Percentiles rank a stretch among this genome's conserved stretches.
These are phyloP conservation scores for Acanthaster planci DNA, from an alignment of 35 echinoderm and acorn worm species.

Conservation along the genomic window DNA sequence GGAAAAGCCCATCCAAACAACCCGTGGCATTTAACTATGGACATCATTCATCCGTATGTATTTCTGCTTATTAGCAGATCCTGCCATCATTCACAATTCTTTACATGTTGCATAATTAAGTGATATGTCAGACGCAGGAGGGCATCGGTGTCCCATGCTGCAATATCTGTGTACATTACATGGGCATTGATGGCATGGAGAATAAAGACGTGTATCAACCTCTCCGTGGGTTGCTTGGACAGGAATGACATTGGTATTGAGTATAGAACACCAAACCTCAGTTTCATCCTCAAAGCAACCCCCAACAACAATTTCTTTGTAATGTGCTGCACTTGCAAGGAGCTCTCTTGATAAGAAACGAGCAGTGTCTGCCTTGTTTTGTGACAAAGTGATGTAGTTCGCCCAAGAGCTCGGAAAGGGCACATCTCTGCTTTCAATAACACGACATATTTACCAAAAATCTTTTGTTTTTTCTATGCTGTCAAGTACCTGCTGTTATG, in stretches of 20 bases:
- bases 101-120: background rate
- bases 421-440: background rate
- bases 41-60: background rate
- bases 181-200: constrained; percentile 20
- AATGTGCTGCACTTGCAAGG: constrained; percentile 31
- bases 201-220: background rate
- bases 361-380: background rate
- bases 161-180: background rate
- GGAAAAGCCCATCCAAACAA: background rate
- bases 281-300: constrained; percentile 16
- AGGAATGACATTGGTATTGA: constrained; percentile 20
- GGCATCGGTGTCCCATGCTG: background rate
- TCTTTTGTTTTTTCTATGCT: background rate
- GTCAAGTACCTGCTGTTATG: constrained; percentile 25
- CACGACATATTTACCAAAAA: background rate
- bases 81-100: background rate
- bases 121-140: background rate
- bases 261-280: constrained; percentile 14
- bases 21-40: background rate
- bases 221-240: constrained; percentile 40
- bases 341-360: background rate
- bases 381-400: background rate
- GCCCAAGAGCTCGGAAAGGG: background rate
- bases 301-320: constrained; percentile 18
- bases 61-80: background rate